Conservation (phyloP, 2,888 invertebrate species). For the Microctonus hyperodae region DNA sequence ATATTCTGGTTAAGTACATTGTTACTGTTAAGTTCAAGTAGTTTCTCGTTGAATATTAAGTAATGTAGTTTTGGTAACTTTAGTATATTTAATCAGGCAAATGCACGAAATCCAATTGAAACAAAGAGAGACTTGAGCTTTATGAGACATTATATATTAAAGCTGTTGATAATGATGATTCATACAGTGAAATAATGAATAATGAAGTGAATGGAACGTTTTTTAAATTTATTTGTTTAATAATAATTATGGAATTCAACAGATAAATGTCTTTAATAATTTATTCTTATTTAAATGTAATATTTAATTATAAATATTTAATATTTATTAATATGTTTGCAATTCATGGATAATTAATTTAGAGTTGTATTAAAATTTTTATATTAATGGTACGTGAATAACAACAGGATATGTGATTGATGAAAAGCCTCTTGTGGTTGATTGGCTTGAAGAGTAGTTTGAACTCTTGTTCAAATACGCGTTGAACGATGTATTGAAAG, state of each 20-base stretch:
- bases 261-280: too few species aligned
- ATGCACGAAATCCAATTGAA: not conserved
- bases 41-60: constrained; percentile 1
- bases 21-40: not conserved
- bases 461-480: constrained; percentile 39
- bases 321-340: too few species aligned
- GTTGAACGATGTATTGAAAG: constrained; percentile 9
- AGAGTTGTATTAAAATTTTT: not conserved
- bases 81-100: not conserved
- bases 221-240: not conserved
- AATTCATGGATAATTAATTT: not conserved
- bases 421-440: constrained; percentile 45
- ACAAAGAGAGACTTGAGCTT: not conserved
- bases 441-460: constrained; percentile 54
- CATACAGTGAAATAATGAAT: not conserved
- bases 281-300: too few species aligned
- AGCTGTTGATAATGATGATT: not conserved
- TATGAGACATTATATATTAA: not conserved
- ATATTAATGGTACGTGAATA: constrained; percentile 54
- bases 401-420: constrained; percentile 49
- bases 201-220: not conserved
- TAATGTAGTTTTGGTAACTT: not conserved
- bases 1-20: not conserved
- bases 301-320: too few species aligned
- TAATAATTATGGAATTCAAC: too few species aligned